Evolutionary conservation across 2,113 vertebrate species (phyloP).

Genomic region (Nycticryphes semicollaris): DNA sequence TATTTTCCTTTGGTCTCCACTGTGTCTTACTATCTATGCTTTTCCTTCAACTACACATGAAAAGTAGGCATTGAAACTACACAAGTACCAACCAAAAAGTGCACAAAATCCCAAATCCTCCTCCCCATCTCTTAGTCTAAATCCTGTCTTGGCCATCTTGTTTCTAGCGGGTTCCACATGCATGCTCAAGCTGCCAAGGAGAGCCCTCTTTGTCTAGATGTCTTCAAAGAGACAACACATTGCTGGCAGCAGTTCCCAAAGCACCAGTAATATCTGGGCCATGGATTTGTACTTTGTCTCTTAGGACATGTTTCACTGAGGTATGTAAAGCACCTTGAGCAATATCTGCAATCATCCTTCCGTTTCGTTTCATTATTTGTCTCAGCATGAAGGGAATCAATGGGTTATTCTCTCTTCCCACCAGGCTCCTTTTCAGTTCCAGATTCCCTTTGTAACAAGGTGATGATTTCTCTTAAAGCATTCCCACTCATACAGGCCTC

Average conservation of each 20-base stretch:
- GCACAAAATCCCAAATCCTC: background rate
- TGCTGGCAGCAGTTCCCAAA: background rate
- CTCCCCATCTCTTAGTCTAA: background rate
- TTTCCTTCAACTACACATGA: background rate
- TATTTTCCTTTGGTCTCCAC: background rate
- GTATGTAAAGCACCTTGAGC: background rate
- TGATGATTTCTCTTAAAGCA: background rate
- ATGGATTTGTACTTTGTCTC: background rate
- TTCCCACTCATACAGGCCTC: background rate
- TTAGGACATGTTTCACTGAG: background rate
- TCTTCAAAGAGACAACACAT: background rate
- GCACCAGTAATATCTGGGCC: background rate
- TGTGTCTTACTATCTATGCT: background rate
- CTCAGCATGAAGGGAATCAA: background rate
- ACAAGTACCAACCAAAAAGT: background rate
- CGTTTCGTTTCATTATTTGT: background rate
- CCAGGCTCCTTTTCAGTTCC: background rate
- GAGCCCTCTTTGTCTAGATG: background rate
- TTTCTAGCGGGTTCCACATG: background rate
- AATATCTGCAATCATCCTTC: background rate
- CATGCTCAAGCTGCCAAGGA: background rate
- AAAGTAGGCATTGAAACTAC: background rate
- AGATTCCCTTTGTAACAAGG: background rate
- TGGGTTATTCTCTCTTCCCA: background rate
- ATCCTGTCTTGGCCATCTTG: rapidly evolving